phyloP scores from a whole-genome alignment of 2,113 vertebrate species.

The Labrus mixtus region DNA sequence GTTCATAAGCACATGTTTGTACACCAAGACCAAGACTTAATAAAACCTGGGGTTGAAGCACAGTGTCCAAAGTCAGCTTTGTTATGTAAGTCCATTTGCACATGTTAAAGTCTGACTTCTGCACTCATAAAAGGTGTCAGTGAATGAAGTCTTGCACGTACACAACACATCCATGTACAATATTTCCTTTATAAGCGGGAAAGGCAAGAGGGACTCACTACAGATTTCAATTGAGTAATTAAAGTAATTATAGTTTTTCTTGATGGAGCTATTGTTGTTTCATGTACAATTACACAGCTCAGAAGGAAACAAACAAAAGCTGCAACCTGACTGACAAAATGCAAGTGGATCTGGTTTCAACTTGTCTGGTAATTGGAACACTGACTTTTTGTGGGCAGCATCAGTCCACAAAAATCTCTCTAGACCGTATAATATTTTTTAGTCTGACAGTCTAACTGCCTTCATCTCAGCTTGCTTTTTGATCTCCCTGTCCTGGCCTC shows the following conservation, averaged over 20 bases:
- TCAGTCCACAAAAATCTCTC: no score
- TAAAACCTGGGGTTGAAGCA: slow-evolving; percentile 36
- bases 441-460: not conserved
- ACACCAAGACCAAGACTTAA: slow-evolving; percentile 23
- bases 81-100: slow-evolving; percentile 27
- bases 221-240: not conserved
- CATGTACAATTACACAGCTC: not conserved
- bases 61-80: slow-evolving; percentile 49
- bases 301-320: no score
- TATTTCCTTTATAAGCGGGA: not conserved
- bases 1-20: slow-evolving; percentile 47
- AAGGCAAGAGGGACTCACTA: not conserved
- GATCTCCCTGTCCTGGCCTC: slow-evolving; percentile 48
- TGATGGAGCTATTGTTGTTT: not conserved
- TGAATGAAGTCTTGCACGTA: slow-evolving; percentile 10
- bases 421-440: not conserved
- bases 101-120: slow-evolving; percentile 21
- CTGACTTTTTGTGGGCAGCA: not conserved
- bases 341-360: not conserved
- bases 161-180: slow-evolving; percentile 5
- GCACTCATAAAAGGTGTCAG: slow-evolving; percentile 25
- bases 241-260: not conserved
- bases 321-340: not conserved
- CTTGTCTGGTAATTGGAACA: not conserved
- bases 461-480: slow-evolving; percentile 15